Conservation (phyloP, 2,113 vertebrate species). For the Alouatta palliata region DNA sequence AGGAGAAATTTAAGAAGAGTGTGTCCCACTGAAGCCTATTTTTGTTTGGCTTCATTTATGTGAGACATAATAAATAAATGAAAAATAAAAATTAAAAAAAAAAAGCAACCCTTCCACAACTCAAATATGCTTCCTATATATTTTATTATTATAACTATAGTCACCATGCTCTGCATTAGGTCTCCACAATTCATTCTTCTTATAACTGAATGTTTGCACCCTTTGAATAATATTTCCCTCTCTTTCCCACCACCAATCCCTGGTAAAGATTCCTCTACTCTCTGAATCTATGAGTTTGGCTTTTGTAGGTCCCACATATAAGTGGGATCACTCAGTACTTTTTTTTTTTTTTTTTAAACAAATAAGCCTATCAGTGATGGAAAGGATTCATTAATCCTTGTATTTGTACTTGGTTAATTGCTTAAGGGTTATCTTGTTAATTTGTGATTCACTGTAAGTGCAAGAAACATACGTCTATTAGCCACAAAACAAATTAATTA, state of each 20-base stretch:
- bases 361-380: not conserved
- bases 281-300: not conserved
- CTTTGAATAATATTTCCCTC: not conserved
- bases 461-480: not conserved
- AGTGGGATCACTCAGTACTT: not conserved
- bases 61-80: not conserved
- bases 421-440: slow-evolving; percentile 30
- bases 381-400: not conserved
- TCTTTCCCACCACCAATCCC: not conserved
- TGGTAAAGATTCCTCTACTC: not conserved
- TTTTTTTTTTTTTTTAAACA: not conserved
- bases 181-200: not conserved
- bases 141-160: not conserved
- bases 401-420: slow-evolving; percentile 43
- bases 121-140: not conserved
- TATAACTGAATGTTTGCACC: not conserved
- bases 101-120: not conserved
- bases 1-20: not conserved
- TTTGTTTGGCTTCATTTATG: not conserved
- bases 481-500: slow-evolving; percentile 39
- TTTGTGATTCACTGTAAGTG: slow-evolving; percentile 51
- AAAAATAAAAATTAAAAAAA: not conserved
- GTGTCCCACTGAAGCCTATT: not conserved
- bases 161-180: not conserved
- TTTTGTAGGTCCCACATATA: not conserved